Evolutionary conservation across 2,113 vertebrate genomes (phyloP).

Genomic region (Bufo gargarizans): DNA sequence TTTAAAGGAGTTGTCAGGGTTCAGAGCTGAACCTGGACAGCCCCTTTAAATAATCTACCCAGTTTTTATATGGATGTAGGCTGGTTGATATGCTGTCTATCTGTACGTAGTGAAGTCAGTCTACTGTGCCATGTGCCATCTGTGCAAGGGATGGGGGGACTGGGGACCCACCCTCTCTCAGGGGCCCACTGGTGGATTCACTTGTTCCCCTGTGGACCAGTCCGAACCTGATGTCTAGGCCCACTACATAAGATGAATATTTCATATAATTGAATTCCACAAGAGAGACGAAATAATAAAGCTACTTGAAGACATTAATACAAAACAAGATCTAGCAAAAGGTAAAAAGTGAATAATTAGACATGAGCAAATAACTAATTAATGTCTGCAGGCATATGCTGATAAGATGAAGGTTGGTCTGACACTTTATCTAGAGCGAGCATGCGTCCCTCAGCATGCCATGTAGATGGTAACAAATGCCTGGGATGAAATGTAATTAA

Average conservation of each 20-base stretch:
- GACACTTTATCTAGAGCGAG: background rate
- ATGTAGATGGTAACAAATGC: conserved; percentile 3
- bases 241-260: background rate
- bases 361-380: conserved; percentile 29
- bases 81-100: too few relatives aligned
- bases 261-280: background rate
- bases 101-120: too few relatives aligned
- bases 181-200: too few relatives aligned
- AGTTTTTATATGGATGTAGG: too few relatives aligned
- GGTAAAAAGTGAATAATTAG: conserved; percentile 17
- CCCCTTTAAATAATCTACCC: too few relatives aligned
- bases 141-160: too few relatives aligned
- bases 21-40: too few relatives aligned
- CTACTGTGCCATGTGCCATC: too few relatives aligned
- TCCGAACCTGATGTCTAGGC: background rate
- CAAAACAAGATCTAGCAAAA: background rate
- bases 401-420: conserved; percentile 1
- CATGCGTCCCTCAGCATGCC: background rate
- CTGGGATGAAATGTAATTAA: conserved; percentile 25
- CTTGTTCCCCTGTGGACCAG: too few relatives aligned
- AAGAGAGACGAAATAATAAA: background rate
- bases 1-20: too few relatives aligned
- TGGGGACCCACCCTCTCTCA: too few relatives aligned
- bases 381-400: conserved; percentile 6
- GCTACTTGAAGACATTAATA: background rate